phyloP scores from a whole-genome alignment of 2,888 invertebrate species.

The Thecophora atra region DNA sequence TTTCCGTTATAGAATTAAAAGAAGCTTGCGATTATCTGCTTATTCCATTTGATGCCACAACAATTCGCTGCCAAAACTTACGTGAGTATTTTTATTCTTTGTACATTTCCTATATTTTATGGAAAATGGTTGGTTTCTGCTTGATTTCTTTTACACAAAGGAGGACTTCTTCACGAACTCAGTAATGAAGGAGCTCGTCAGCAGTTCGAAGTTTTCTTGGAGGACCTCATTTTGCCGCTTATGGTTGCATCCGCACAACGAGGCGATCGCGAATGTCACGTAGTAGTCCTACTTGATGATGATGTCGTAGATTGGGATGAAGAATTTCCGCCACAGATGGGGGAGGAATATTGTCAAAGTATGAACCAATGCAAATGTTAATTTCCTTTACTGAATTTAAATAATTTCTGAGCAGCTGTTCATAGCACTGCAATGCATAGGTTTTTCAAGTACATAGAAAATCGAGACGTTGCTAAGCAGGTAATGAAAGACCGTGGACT shows the following conservation, averaged over 20 bases:
- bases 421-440: constrained; percentile 95
- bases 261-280: constrained; percentile 97
- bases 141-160: constrained; percentile 55
- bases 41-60: constrained; percentile 96
- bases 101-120: constrained; percentile 9
- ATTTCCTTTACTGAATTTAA: not conserved
- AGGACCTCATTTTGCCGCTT: constrained; percentile 91
- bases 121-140: constrained; percentile 16
- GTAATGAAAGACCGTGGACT: constrained; percentile 98
- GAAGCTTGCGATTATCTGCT: constrained; percentile 99
- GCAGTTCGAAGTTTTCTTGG: constrained; percentile 96
- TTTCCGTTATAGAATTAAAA: constrained; percentile 93
- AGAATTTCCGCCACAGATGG: constrained; percentile 99
- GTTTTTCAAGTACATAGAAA: constrained; percentile 99
- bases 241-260: constrained; percentile 95
- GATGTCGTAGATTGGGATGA: constrained; percentile 98
- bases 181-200: constrained; percentile 99
- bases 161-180: constrained; percentile 95
- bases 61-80: constrained; percentile 95
- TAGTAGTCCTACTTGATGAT: constrained; percentile 95
- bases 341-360: constrained; percentile 98
- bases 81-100: constrained; percentile 71
- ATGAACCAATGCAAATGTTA: constrained; percentile 52
- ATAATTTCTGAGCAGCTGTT: constrained; percentile 71
- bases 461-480: constrained; percentile 98